Evolutionary conservation across 53 echinoderm and acorn worm species (phyloP).

Genomic region (Paelopatides confundens): DNA sequence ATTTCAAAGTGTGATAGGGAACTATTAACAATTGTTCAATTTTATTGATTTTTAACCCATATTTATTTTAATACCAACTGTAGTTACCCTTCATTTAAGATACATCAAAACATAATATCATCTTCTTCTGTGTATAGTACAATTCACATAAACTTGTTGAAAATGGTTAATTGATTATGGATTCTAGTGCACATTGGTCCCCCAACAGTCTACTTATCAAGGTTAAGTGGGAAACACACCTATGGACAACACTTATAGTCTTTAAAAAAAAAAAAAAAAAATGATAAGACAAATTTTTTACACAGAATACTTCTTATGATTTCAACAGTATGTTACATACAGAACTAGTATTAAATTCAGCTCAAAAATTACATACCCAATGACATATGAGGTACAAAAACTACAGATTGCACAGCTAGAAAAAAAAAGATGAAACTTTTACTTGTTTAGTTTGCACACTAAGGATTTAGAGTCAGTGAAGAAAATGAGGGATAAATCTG

Average conservation of each 20-base stretch:
- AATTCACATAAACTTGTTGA: background rate
- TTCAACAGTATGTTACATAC: constrained; percentile 34
- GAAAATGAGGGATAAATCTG: background rate
- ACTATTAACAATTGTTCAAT: no score
- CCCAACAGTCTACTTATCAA: constrained; percentile 19
- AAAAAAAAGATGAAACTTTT: constrained; percentile 22
- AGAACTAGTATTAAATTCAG: constrained; percentile 23
- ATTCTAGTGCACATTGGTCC: background rate
- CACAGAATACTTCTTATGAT: constrained; percentile 39
- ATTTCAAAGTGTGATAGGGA: no score
- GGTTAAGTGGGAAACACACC: background rate
- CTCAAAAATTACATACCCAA: constrained; percentile 47
- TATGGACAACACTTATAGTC: background rate
- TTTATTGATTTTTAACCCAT: no score
- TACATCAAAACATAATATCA: no score
- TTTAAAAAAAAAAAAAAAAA: background rate
- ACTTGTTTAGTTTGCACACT: constrained; percentile 38
- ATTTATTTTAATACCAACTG: no score
- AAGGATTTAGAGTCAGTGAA: constrained; percentile 31
- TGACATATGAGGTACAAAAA: constrained; percentile 40
- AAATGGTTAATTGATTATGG: background rate
- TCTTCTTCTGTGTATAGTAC: background rate
- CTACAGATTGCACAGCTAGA: constrained; percentile 30
- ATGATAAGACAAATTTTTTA: constrained; percentile 3
- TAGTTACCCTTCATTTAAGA: no score